Percentiles rank a stretch among this genome's conserved stretches.
phyloP scores from a whole-genome alignment of 2,797 vertebrate genomes.

The Xyrichtys novacula region DNA sequence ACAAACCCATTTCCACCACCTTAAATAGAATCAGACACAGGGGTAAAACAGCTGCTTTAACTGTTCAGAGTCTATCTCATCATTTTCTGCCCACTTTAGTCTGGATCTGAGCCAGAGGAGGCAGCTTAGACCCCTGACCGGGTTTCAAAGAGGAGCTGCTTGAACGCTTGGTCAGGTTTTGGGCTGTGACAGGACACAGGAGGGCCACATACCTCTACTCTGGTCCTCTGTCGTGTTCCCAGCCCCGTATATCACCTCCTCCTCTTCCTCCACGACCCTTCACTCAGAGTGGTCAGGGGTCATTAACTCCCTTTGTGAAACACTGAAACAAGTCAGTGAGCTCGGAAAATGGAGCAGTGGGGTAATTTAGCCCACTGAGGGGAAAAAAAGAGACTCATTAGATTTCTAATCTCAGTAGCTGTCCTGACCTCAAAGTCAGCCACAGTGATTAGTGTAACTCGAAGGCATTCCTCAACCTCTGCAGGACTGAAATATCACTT shows the following conservation, averaged over 20 bases:
- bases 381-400: slow-evolving; percentile 29
- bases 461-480: slow-evolving; percentile 12
- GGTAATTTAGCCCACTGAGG: slow-evolving; percentile 39
- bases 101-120: background rate
- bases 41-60: background rate
- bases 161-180: background rate
- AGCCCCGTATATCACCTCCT: slow-evolving; percentile 5
- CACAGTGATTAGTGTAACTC: background rate
- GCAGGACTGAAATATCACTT: background rate
- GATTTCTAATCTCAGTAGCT: slow-evolving; percentile 40
- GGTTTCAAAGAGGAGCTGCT: background rate
- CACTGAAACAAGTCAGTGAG: slow-evolving; percentile 57
- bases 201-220: background rate
- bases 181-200: slow-evolving; percentile 1
- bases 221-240: background rate
- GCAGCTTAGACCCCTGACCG: background rate
- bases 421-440: slow-evolving; percentile 21
- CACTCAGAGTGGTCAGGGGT: slow-evolving; percentile 57
- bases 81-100: background rate
- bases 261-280: slow-evolving; percentile 17
- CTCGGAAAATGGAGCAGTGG: slow-evolving; percentile 57
- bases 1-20: slow-evolving; percentile 25
- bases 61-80: background rate
- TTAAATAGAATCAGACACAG: background rate
- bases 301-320: slow-evolving; percentile 54